phyloP scores from a whole-genome alignment of 2,888 invertebrate genomes.

The Candidula unifasciata region DNA sequence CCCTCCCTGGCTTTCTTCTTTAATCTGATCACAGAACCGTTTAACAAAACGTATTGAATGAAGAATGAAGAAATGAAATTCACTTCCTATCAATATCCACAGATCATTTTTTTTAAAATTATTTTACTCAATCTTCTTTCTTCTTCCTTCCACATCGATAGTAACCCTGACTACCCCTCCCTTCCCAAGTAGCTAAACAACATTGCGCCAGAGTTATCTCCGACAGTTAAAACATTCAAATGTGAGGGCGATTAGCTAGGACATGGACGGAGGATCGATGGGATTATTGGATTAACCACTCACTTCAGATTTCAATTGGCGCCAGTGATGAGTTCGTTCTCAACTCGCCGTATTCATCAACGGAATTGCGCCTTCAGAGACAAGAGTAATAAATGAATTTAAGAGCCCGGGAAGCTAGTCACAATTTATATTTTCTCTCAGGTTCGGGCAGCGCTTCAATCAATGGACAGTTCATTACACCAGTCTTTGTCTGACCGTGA shows the following conservation, averaged over 20 bases:
- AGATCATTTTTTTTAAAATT: no score
- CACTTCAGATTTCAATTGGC: slow-evolving; percentile 53
- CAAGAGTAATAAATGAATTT: slow-evolving; percentile 29
- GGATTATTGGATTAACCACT: slow-evolving; percentile 50
- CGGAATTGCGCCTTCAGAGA: slow-evolving; percentile 31
- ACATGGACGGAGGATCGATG: slow-evolving; percentile 35
- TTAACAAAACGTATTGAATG: no score
- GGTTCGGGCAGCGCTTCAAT: not conserved
- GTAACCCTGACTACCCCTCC: no score
- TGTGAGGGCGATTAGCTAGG: slow-evolving; percentile 41
- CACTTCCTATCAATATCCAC: no score
- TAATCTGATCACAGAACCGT: no score
- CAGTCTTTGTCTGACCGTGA: not conserved
- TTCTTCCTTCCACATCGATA: no score
- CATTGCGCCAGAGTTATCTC: no score
- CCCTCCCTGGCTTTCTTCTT: no score
- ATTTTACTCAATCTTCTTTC: no score
- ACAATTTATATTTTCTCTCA: not conserved
- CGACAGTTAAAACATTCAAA: not conserved
- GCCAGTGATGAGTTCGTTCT: slow-evolving; percentile 45
- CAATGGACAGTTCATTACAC: slow-evolving; percentile 3
- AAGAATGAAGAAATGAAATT: no score
- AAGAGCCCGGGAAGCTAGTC: not conserved
- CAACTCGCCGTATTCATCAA: slow-evolving; percentile 45
- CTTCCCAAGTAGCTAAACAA: no score